phyloP scores from a whole-genome alignment of 2,888 invertebrate genomes.

The Amphipoea oculea region DNA sequence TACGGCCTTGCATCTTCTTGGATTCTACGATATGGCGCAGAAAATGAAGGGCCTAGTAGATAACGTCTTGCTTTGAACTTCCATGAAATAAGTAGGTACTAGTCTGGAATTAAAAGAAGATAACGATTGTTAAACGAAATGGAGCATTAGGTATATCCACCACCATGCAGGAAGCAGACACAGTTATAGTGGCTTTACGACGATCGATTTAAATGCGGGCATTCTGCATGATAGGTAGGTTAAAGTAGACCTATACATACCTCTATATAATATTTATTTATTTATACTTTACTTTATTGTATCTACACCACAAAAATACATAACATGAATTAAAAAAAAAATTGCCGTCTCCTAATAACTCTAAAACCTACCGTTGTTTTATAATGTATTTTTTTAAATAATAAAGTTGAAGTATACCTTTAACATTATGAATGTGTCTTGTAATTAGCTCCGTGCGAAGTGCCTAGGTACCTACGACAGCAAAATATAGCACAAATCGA shows the following conservation, averaged over 20 bases:
- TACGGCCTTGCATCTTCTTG: neutral
- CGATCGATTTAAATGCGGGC: slow-evolving; percentile 36
- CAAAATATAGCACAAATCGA: slow-evolving; percentile 17
- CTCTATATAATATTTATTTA: neutral
- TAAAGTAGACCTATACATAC: neutral
- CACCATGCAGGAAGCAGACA: neutral
- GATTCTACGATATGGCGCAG: neutral
- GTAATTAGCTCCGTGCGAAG: slow-evolving; percentile 1
- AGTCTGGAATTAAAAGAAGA: neutral
- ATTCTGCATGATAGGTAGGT: neutral
- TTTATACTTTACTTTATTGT: no score
- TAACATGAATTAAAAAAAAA: no score
- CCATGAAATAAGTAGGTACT: neutral
- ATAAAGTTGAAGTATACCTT: slow-evolving; percentile 21
- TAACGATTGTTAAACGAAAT: neutral
- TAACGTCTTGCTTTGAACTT: neutral
- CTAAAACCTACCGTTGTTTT: neutral
- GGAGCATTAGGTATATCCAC: neutral
- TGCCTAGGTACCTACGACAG: neutral
- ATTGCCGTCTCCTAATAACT: neutral
- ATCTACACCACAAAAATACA: no score
- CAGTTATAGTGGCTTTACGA: neutral
- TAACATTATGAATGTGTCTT: slow-evolving; percentile 19
- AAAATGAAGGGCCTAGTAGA: neutral
- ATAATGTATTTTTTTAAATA: neutral